Evolutionary conservation across 92 coral and sea anemone species (phyloP).

Genomic region (Diadumene lineata): DNA sequence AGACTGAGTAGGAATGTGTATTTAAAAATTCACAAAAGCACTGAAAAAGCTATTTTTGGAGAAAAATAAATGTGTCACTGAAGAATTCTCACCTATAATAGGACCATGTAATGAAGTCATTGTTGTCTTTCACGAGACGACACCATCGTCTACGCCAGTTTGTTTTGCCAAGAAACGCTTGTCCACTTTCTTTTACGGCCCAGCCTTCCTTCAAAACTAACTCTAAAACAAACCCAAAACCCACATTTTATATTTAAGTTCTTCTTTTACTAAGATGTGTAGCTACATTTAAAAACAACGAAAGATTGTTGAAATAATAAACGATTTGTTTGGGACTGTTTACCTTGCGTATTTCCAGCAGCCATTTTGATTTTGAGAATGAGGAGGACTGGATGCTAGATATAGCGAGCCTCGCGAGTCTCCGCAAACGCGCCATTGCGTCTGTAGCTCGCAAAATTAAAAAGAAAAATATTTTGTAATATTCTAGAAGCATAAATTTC

Average conservation of each 20-base stretch:
- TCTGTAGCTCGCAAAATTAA: too few species aligned
- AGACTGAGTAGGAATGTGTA: too few species aligned
- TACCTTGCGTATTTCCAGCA: constrained; percentile 24
- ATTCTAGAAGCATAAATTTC: too few species aligned
- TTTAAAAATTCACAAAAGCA: not conserved
- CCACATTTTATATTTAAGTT: not conserved
- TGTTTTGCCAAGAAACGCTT: constrained; percentile 78
- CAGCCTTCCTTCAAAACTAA: constrained; percentile 89
- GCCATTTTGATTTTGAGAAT: constrained; percentile 8
- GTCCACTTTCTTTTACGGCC: constrained; percentile 96
- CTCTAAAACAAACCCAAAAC: constrained; percentile 4
- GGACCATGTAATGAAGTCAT: constrained; percentile 66
- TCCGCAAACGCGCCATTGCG: too few species aligned
- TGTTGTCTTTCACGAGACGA: constrained; percentile 54
- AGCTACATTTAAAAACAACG: not conserved
- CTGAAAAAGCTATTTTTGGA: not conserved
- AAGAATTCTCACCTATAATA: constrained; percentile 69
- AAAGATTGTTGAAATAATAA: not conserved
- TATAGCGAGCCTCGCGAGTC: too few species aligned
- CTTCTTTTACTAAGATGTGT: not conserved
- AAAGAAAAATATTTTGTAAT: too few species aligned
- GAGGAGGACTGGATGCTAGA: constrained; percentile 25
- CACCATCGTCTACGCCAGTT: constrained; percentile 93
- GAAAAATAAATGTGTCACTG: too few species aligned
- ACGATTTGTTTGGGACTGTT: not conserved